Conservation (phyloP, 1,140 invertebrate genomes). For the Drosophila truncata region DNA sequence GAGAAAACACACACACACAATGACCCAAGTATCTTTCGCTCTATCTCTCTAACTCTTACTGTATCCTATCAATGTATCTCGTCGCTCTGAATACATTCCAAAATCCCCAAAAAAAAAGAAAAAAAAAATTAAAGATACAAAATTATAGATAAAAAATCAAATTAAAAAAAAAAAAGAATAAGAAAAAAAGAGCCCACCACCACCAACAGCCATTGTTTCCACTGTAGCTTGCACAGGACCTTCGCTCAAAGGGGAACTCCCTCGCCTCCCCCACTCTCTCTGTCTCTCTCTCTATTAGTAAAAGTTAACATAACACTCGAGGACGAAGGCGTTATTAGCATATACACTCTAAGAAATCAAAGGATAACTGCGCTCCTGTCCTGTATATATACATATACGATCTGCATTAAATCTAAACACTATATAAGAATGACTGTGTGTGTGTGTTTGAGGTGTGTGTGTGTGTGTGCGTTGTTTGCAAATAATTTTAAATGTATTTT, state of each 20-base stretch:
- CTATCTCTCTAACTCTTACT: slow-evolving; percentile 12
- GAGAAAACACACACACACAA: slow-evolving; percentile 15
- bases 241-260: slow-evolving; percentile 7
- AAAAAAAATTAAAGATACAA: background rate
- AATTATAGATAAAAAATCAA: background rate
- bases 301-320: slow-evolving; percentile 31
- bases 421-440: slow-evolving; percentile 29
- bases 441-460: slow-evolving; percentile 13
- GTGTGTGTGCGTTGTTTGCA: slow-evolving; percentile 17
- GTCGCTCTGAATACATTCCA: slow-evolving; percentile 13
- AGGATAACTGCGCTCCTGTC: slow-evolving; percentile 22
- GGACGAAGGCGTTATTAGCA: slow-evolving; percentile 11
- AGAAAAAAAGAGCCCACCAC: slow-evolving; percentile 23
- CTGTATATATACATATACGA: slow-evolving; percentile 30
- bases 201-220: slow-evolving; percentile 26
- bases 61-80: slow-evolving; percentile 20
- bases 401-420: slow-evolving; percentile 15
- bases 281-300: slow-evolving; percentile 13
- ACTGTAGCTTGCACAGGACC: slow-evolving; percentile 30
- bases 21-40: slow-evolving; percentile 20
- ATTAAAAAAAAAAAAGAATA: background rate
- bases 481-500: slow-evolving; percentile 27
- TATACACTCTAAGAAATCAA: slow-evolving; percentile 16
- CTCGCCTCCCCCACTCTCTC: background rate
- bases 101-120: background rate